A percentile compares a stretch with the other conserved stretches of the same genome.
phyloP scores from a whole-genome alignment of 2,113 vertebrate species.

The Cottus gobio region DNA sequence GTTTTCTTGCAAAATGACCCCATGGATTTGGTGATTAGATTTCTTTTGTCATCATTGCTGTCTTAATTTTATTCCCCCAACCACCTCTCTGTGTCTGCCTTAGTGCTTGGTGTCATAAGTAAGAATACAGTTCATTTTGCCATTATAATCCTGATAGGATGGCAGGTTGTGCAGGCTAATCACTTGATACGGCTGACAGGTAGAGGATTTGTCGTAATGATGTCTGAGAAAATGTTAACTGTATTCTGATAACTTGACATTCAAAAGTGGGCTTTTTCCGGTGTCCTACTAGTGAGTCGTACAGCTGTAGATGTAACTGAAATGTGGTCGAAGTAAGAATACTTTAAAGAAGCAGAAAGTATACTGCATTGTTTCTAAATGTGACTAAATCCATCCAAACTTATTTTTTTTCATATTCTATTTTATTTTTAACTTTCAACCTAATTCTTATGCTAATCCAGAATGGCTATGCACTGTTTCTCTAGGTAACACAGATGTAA shows the following conservation, averaged over 20 bases:
- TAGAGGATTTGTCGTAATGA: conserved; percentile 25
- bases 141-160: conserved; percentile 66
- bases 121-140: conserved; percentile 59
- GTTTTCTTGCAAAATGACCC: conserved; percentile 28
- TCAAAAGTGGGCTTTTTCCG: not conserved
- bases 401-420: not conserved
- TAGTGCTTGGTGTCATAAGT: conserved; percentile 23
- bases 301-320: not conserved
- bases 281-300: not conserved
- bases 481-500: conserved; percentile 17
- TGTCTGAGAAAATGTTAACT: conserved; percentile 24
- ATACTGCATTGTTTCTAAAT: not conserved
- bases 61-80: conserved; percentile 4
- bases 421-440: conserved; percentile 5
- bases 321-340: not conserved
- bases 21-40: conserved; percentile 31
- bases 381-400: conserved; percentile 11
- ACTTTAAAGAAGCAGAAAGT: not conserved
- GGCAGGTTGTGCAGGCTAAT: conserved; percentile 55
- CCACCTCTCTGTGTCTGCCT: not conserved
- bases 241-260: conserved; percentile 31
- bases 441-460: conserved; percentile 25
- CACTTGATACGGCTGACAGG: conserved; percentile 48
- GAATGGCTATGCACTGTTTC: conserved; percentile 2
- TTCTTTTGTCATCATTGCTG: conserved; percentile 23